phyloP scores from a whole-genome alignment of 2,113 vertebrate species.

The Heterochromis multidens region DNA sequence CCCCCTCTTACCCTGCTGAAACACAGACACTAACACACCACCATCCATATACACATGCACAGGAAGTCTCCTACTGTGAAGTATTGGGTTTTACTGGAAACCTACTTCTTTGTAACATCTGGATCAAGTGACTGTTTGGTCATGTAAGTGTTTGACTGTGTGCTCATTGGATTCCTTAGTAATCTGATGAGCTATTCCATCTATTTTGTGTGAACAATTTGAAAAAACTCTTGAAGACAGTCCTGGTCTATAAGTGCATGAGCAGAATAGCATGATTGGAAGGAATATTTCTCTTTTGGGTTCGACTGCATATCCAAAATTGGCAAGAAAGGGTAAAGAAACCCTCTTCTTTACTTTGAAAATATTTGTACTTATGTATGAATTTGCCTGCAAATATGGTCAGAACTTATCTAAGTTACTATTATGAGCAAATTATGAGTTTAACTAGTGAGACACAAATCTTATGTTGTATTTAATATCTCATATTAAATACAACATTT shows the following conservation, averaged over 20 bases:
- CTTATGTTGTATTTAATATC: background rate
- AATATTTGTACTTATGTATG: too few species aligned
- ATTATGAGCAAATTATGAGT: background rate
- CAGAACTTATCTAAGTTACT: background rate
- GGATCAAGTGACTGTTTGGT: constrained; percentile 24
- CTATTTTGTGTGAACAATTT: background rate
- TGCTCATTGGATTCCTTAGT: background rate
- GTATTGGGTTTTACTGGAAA: constrained; percentile 25
- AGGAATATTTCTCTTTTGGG: background rate
- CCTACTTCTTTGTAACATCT: constrained; percentile 18
- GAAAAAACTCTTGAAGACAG: background rate
- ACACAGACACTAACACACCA: background rate
- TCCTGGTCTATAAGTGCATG: background rate
- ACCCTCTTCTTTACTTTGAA: background rate
- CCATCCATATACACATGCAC: background rate
- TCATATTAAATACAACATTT: too few species aligned
- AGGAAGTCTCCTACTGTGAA: background rate
- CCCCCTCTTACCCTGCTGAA: constrained; percentile 10
- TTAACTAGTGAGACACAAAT: background rate
- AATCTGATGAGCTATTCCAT: background rate
- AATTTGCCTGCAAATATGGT: too few species aligned
- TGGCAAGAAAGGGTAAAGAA: background rate
- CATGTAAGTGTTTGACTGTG: background rate
- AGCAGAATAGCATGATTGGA: background rate
- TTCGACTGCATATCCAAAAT: background rate